Percentiles rank a stretch among this genome's conserved stretches.
These are phyloP conservation scores for Parascotia fuliginaria DNA, from an alignment of 2,888 invertebrate species.

Conservation along the genomic window DNA sequence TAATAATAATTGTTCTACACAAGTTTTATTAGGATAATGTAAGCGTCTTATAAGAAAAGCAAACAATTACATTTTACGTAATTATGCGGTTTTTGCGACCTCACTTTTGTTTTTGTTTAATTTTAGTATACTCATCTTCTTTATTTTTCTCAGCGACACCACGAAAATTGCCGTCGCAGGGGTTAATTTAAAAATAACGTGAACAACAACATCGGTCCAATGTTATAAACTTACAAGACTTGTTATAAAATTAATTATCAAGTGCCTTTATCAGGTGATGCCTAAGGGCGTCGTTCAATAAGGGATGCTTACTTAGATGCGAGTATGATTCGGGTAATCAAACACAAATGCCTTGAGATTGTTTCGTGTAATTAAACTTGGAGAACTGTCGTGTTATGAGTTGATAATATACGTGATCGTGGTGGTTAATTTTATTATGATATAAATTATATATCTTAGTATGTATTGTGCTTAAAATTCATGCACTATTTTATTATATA, in stretches of 20 bases:
- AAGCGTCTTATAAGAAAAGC: too few relatives aligned
- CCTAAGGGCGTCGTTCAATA: slow-evolving; percentile 57
- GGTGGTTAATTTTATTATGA: neutral
- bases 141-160: too few relatives aligned
- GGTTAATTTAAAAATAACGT: slow-evolving; percentile 26
- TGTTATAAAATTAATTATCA: slow-evolving; percentile 76
- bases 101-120: too few relatives aligned
- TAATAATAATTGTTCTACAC: too few relatives aligned
- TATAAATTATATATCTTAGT: too few relatives aligned
- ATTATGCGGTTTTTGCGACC: too few relatives aligned
- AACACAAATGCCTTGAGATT: slow-evolving; percentile 45
- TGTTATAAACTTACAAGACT: slow-evolving; percentile 52
- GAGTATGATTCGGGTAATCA: slow-evolving; percentile 51
- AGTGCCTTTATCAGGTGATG: slow-evolving; percentile 70
- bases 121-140: too few relatives aligned
- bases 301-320: slow-evolving; percentile 51
- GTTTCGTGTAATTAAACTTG: slow-evolving; percentile 36
- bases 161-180: too few relatives aligned
- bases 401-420: slow-evolving; percentile 13
- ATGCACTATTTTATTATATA: too few relatives aligned
- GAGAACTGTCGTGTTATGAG: slow-evolving; percentile 16
- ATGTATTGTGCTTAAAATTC: too few relatives aligned
- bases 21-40: too few relatives aligned
- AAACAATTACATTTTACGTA: too few relatives aligned
- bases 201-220: slow-evolving; percentile 35